Evolutionary conservation across 2,888 invertebrate genomes (phyloP), one percentile per base, ranked within the genome.

Genomic region (Epinotia brunnichana): DNA sequence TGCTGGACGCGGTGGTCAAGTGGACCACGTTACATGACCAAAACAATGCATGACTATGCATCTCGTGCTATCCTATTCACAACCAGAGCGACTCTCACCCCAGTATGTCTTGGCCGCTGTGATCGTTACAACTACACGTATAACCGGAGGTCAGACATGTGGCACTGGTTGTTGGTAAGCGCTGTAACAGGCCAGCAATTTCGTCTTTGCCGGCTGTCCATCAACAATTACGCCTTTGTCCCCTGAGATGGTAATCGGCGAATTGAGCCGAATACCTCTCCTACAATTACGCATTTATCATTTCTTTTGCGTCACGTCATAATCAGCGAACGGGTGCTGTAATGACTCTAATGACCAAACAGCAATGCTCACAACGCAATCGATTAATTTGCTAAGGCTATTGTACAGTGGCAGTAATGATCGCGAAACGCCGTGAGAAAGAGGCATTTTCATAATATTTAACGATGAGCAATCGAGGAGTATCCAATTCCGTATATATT

Each of bases 1-100:
- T 79, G 79, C 80, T 74, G 72, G 76, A 64, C 66, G 29, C 62
- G 60, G 56, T 53, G 62, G 24, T n/a, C 54, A 70, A 57, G 62
- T 44, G 64, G 72, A 61, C 54, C 60, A 60, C 51, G 66, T 70
- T 66, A 57, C 54, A 66, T 51, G 35, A 54, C 41, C 51, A 53
- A 21, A 60, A 60, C 41, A 21, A 44, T 19, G 44, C n/a, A 21
- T 61, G 60, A 41, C 60, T 61, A 15, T 41, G 44, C 61, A 61
- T 61, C 61, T 44, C 9, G 17, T 41, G 44, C 48, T 5, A 48
- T 48, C n/a, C 48, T 5, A 48, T 5, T 44, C n/a, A n/a, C 48
- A 48, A n/a, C 48, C n/a, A 7, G 48, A n/a, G n/a, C n/a, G n/a
- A n/a, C n/a, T 13, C 48, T 48, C 48, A n/a, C 48, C 15, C 35